Percentiles rank a stretch among this genome's conserved stretches.
Conservation (phyloP, 2,888 invertebrate species). For the Amblyjoppa proteus region DNA sequence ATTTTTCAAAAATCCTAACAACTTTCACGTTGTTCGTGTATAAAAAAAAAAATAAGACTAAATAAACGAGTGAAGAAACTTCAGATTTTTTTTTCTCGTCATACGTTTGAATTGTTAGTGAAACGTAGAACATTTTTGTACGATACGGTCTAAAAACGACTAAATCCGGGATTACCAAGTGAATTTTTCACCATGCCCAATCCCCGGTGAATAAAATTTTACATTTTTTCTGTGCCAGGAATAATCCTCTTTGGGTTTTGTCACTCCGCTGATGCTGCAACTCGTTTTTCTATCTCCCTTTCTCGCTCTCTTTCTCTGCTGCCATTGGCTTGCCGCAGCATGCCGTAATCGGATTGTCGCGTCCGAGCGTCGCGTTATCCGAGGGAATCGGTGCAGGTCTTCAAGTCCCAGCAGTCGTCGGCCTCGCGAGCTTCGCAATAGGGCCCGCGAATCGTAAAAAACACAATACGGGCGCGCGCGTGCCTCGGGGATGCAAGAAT, state of each 20-base stretch:
- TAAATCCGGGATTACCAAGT: not conserved
- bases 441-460: conserved; percentile 25
- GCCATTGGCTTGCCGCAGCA: conserved; percentile 30
- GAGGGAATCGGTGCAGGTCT: conserved; percentile 62
- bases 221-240: not conserved
- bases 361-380: conserved; percentile 42
- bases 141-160: not conserved
- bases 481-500: not conserved
- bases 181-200: not conserved
- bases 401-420: conserved; percentile 60
- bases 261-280: not conserved
- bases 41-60: no score
- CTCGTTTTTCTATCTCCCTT: not conserved
- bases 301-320: not conserved
- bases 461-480: not conserved
- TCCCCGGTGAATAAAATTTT: not conserved
- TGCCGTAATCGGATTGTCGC: conserved; percentile 61
- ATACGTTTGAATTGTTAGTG: not conserved
- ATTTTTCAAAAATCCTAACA: no score
- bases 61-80: no score
- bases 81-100: no score
- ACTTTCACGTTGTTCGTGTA: no score
- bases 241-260: not conserved
- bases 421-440: conserved; percentile 45
- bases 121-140: no score